phyloP scores from a whole-genome alignment of 2,113 vertebrate genomes.

The Puffinus mauretanicus region DNA sequence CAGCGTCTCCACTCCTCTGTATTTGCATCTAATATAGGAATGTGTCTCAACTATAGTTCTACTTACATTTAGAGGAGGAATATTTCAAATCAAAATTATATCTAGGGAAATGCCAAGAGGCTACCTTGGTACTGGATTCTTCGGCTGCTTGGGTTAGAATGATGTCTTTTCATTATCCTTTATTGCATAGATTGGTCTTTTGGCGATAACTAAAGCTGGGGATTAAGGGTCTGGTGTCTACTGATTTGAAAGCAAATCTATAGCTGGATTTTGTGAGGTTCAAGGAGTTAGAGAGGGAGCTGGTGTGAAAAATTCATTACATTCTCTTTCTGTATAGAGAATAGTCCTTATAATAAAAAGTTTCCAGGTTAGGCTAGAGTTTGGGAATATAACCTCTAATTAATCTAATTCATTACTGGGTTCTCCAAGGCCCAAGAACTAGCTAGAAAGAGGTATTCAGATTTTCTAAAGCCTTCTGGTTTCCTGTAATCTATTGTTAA shows the following conservation, averaged over 20 bases:
- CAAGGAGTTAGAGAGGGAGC: background rate
- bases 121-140: background rate
- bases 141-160: rapidly evolving
- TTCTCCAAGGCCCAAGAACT: background rate
- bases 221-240: background rate
- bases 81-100: background rate
- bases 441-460: background rate
- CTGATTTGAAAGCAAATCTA: background rate
- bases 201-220: background rate
- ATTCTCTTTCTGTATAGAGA: background rate
- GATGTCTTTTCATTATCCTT: background rate
- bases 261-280: background rate
- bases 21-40: background rate
- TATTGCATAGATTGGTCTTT: background rate
- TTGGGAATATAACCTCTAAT: background rate
- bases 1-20: background rate
- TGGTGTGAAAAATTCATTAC: background rate
- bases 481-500: background rate
- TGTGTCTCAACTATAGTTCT: background rate
- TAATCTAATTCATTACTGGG: background rate
- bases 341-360: background rate
- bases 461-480: background rate
- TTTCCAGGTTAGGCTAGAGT: background rate
- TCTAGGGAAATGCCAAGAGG: background rate
- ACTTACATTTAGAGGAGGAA: background rate